These are phyloP conservation scores for Nomia melanderi DNA, from an alignment of 1,140 invertebrate species.

Conservation along the genomic window DNA sequence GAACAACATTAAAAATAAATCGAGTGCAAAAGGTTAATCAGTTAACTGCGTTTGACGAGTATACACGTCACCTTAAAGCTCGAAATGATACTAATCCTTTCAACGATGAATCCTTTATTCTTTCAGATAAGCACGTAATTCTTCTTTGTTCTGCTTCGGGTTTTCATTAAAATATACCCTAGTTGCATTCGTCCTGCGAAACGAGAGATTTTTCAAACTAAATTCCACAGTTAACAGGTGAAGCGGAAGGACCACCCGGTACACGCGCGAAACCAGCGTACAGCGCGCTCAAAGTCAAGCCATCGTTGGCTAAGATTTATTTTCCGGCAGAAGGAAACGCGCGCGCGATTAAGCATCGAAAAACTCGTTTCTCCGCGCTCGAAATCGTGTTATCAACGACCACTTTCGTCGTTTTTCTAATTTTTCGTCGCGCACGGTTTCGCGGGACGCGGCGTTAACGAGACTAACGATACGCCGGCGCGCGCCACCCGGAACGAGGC, in stretches of 20 bases:
- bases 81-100: too few species aligned
- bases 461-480: background rate
- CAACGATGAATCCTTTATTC: too few species aligned
- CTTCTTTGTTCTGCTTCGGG: too few species aligned
- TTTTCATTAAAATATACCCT: too few species aligned
- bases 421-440: background rate
- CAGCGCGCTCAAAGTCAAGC: background rate
- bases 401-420: background rate
- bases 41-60: too few species aligned
- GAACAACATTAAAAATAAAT: too few species aligned
- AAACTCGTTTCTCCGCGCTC: conserved; percentile 27
- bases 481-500: background rate
- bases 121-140: too few species aligned
- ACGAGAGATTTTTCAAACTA: too few species aligned
- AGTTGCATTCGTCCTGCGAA: too few species aligned
- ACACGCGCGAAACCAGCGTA: background rate
- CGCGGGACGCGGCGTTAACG: background rate
- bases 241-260: background rate
- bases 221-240: too few species aligned
- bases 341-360: conserved; percentile 7
- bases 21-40: too few species aligned
- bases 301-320: conserved; percentile 18
- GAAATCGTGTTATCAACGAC: conserved; percentile 20
- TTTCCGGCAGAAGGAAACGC: conserved; percentile 1
- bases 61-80: too few species aligned